Evolutionary conservation across 1,140 invertebrate genomes (phyloP).

Genomic region (Anadara kagoshimensis): DNA sequence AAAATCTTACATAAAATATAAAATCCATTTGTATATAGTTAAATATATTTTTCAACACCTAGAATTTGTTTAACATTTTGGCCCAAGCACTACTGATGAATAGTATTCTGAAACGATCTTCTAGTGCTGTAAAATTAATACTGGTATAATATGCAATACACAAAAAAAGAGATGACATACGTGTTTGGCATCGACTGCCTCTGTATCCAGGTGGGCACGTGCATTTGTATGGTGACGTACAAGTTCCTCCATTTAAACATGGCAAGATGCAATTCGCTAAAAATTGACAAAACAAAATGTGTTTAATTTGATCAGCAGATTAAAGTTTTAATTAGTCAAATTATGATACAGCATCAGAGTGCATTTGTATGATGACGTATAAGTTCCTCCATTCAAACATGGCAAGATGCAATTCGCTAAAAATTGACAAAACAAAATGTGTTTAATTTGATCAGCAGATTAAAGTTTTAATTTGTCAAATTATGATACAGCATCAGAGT

Average conservation of each 20-base stretch:
- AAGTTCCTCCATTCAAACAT: constrained; percentile 72
- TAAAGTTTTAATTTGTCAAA: background rate
- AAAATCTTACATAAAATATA: too few relatives aligned
- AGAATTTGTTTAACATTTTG: too few relatives aligned
- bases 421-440: constrained; percentile 3
- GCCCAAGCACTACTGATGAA: too few relatives aligned
- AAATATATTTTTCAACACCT: too few relatives aligned
- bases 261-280: constrained; percentile 66
- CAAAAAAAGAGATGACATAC: constrained; percentile 37
- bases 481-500: background rate
- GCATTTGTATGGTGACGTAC: constrained; percentile 70
- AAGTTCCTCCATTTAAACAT: constrained; percentile 72
- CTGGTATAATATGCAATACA: too few relatives aligned
- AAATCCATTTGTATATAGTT: too few relatives aligned
- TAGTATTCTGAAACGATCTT: too few relatives aligned
- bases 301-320: background rate
- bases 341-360: background rate
- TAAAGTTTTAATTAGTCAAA: background rate
- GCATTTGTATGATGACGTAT: constrained; percentile 69
- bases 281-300: constrained; percentile 3
- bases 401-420: constrained; percentile 66
- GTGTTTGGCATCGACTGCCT: constrained; percentile 68
- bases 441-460: background rate
- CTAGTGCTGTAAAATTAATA: too few relatives aligned
- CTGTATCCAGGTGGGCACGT: constrained; percentile 68